phyloP scores from a whole-genome alignment of 2,113 vertebrate species.

The Paracyprichromis sp. region DNA sequence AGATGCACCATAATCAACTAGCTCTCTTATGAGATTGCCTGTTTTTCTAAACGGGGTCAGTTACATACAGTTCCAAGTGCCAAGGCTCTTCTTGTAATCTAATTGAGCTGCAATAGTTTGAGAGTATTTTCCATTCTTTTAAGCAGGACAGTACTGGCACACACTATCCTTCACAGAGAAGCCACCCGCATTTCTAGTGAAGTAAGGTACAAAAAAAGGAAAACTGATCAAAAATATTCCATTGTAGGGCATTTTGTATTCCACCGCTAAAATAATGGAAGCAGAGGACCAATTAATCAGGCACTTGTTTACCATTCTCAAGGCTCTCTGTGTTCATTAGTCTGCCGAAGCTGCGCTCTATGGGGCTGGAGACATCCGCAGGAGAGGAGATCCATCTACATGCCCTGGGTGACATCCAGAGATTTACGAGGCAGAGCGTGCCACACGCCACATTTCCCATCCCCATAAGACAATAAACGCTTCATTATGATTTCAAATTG shows the following conservation, averaged over 20 bases:
- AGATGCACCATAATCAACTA: conserved; percentile 1
- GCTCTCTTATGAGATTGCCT: conserved; percentile 4
- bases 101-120: neutral
- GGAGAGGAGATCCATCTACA: conserved; percentile 61
- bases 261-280: conserved; percentile 50
- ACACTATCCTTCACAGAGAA: neutral
- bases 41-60: conserved; percentile 20
- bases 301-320: conserved; percentile 70
- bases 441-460: conserved; percentile 51
- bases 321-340: conserved; percentile 61
- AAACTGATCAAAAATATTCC: conserved; percentile 37
- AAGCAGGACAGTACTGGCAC: neutral
- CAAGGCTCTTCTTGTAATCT: neutral
- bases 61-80: conserved; percentile 6
- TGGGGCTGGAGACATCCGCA: conserved; percentile 47
- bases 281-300: conserved; percentile 66
- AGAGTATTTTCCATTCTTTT: neutral
- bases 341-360: conserved; percentile 54
- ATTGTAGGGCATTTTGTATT: conserved; percentile 32
- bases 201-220: neutral
- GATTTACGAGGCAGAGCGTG: conserved; percentile 62
- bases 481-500: conserved; percentile 74
- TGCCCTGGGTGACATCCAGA: conserved; percentile 56
- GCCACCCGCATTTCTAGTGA: neutral
- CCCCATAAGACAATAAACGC: conserved; percentile 65